phyloP scores from a whole-genome alignment of 2,888 invertebrate genomes.

The Hypselothyrea guttata region DNA sequence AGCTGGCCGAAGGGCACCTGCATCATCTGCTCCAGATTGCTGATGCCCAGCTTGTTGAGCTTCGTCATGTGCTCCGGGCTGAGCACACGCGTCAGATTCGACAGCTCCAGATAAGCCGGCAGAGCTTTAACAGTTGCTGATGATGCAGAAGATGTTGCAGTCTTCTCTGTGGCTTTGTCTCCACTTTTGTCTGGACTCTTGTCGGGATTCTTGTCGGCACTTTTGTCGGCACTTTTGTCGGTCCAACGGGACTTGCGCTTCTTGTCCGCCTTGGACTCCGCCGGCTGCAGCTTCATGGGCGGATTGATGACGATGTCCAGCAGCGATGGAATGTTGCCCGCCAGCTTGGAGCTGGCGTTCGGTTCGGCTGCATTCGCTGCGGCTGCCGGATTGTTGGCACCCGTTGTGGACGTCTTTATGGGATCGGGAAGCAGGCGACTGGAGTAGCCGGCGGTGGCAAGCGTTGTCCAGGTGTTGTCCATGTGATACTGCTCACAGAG shows the following conservation, averaged over 20 bases:
- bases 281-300: slow-evolving; percentile 55
- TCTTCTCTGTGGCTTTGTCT: no score
- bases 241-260: slow-evolving; percentile 82
- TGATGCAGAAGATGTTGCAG: background rate
- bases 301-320: slow-evolving; percentile 81
- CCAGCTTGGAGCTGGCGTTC: background rate
- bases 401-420: background rate
- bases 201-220: no score
- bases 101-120: slow-evolving; percentile 84
- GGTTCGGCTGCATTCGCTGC: background rate
- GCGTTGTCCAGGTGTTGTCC: slow-evolving; percentile 72
- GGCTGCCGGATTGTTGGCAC: background rate
- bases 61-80: slow-evolving; percentile 85
- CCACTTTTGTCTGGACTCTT: slow-evolving; percentile 24
- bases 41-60: slow-evolving; percentile 85
- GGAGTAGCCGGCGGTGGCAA: slow-evolving; percentile 43
- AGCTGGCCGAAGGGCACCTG: slow-evolving; percentile 85
- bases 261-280: slow-evolving; percentile 63
- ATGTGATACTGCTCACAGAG: slow-evolving; percentile 82
- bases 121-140: slow-evolving; percentile 31
- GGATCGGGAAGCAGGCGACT: slow-evolving; percentile 44
- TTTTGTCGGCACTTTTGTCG: slow-evolving; percentile 53
- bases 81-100: slow-evolving; percentile 85
- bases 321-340: slow-evolving; percentile 75
- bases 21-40: slow-evolving; percentile 85